Base-by-base conservation (phyloP, 2,113 vertebrate genomes). In the Eolophus roseicapilla region DNA sequence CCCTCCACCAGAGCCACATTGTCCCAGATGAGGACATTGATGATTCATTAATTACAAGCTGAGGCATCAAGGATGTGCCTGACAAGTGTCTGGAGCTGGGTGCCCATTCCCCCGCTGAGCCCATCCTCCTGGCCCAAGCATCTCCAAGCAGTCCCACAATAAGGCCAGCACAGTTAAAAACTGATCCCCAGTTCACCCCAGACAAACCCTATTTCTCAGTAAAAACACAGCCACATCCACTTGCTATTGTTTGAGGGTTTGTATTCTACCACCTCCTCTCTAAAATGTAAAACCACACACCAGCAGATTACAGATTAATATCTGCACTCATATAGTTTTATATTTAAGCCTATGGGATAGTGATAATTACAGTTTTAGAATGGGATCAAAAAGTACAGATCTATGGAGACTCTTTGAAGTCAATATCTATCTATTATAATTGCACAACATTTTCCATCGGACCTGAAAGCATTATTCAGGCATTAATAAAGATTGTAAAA, bases 341-440 rank as follows among this genome's bases (percentile, higher is more conserved):
- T 89, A 91, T 94, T 88, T 83, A 91, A 95, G 96, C 94, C 93
- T 97, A 82, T 95, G 95, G 94, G 94, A 92, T 93, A 76, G 74
- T 82, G 86, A 95, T 96, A 96, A 96, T 97, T 95, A 92, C 43
- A 21, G 86, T 84, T 96, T 89, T 92, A 96, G 91, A 95, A 95
- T 68, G 91, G 94, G 94, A 95, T 96, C 95, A 95, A 95, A 96
- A 95, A 96, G 94, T 94, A 75, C 81, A 84, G 89, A 96, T 91
- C 94, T 96, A 62, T 44, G 68, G 95, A 97, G 91, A 89, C 83
- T 82, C 95, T 95, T 97, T 95, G 94, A 96, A 95, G 93, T 96
- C 94, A 95, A 93, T 95, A 92, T 95, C 94, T 96, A 91, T 95
- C 95, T 97, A 95, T 92, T 96, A 92, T 95, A 96, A 95, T 96